phyloP scores from a whole-genome alignment of 30 jellyfish, hydroid and myxozoan genomes.

The Mastigias papua region DNA sequence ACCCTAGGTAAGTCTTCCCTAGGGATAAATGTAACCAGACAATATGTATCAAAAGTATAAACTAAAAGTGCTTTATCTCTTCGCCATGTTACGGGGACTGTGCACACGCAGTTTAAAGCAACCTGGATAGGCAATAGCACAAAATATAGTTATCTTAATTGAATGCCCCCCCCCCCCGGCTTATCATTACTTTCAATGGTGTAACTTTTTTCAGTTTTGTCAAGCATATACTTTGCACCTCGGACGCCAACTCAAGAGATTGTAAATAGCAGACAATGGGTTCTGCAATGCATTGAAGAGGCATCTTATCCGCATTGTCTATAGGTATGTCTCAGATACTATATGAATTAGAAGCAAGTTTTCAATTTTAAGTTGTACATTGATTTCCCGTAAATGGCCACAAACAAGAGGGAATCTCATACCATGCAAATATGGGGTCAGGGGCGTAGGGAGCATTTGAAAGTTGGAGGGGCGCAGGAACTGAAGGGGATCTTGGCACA shows the following conservation, averaged over 20 bases:
- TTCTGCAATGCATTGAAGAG: not conserved
- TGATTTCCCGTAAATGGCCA: too few species aligned
- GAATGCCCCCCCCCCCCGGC: not conserved
- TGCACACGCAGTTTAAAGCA: not conserved
- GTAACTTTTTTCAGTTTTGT: not conserved
- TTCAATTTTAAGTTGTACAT: too few species aligned
- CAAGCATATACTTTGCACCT: not conserved
- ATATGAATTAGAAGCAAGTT: too few species aligned
- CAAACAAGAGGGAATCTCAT: too few species aligned
- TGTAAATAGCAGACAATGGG: not conserved
- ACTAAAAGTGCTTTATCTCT: not conserved
- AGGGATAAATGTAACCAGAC: not conserved
- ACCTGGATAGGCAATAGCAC: not conserved
- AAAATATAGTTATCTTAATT: too few species aligned
- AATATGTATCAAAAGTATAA: too few species aligned
- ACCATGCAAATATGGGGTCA: too few species aligned
- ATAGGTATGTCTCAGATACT: not conserved
- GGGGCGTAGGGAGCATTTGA: too few species aligned
- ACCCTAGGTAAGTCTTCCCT: conserved; percentile 52
- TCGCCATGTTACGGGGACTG: not conserved
- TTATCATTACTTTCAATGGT: too few species aligned
- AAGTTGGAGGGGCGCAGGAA: too few species aligned
- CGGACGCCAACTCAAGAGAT: not conserved
- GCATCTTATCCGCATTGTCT: not conserved
- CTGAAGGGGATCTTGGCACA: too few species aligned